phyloP scores from a whole-genome alignment of 2,113 vertebrate genomes.

The Mixornis gularis region DNA sequence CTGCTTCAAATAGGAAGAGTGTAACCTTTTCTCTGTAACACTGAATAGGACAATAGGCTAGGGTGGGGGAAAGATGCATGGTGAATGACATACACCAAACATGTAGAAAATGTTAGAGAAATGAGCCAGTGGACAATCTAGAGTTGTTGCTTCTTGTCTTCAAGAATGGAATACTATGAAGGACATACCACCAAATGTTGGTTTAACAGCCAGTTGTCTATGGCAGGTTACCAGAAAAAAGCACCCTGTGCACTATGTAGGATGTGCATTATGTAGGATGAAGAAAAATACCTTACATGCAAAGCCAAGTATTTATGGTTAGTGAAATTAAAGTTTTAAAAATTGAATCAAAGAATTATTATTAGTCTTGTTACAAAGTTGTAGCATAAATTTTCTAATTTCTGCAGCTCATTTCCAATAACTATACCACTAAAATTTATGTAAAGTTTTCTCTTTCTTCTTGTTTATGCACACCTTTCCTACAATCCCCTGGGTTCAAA shows the following conservation, averaged over 20 bases:
- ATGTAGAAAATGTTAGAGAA: not conserved
- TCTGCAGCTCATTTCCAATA: not conserved
- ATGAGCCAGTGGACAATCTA: not conserved
- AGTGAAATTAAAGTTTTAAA: not conserved
- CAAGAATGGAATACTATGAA: not conserved
- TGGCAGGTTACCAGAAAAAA: not conserved
- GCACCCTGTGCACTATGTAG: rapidly evolving
- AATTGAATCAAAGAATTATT: not conserved
- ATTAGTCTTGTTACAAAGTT: not conserved
- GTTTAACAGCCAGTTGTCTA: not conserved
- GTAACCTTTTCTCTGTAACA: not conserved
- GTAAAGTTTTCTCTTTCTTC: not conserved
- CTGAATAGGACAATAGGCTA: not conserved
- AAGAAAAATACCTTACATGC: not conserved
- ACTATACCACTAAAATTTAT: not conserved
- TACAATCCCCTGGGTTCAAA: not conserved
- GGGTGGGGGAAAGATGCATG: rapidly evolving
- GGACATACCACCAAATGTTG: not conserved
- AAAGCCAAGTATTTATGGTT: not conserved
- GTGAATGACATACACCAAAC: not conserved
- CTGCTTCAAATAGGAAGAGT: not conserved
- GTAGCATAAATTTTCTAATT: not conserved
- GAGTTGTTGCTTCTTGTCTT: not conserved
- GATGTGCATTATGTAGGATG: not conserved
- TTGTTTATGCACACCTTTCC: not conserved